Base-by-base conservation (phyloP, 2,113 vertebrate species). In the Protomyctophum bolini region DNA sequence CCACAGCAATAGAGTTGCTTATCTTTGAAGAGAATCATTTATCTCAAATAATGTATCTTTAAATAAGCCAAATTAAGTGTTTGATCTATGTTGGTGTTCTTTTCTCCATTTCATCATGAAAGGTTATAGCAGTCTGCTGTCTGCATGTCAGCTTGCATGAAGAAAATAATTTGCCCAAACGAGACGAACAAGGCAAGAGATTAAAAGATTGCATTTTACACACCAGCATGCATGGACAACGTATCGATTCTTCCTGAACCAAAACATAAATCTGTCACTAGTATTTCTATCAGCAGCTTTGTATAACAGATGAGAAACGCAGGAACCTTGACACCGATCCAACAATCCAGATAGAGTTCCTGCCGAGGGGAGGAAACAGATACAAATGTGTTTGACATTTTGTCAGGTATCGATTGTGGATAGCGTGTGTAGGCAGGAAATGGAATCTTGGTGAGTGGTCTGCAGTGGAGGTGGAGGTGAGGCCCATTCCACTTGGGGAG, bases 301-400 rank as follows among this genome's bases (percentile, higher is more conserved):
- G 29, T 71, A 21, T 33, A 66, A 63, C 71, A 77, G 61, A 80
- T 71, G 78, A 65, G 10, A 59, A 41, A 65, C 60, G 58, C 63
- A 49, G 56, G 67, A 66, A 67, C 73, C 58, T 66, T 74, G 71
- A 88, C 77, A 72, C 69, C 29, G 29, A 50, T 61, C 69, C 62
- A 62, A 63, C 57, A 48, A n/a, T 10, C 33, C 73, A 56, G 72
- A 76, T 59, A 33, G 58, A 68, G 69, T 72, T 81, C 70, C 65
- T 55, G 62, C 56, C 10, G 41, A 72, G 46, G 47, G 41, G n/a
- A 59, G 58, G 69, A 78, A 73, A 74, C 33, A 78, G 69, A 83
- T 70, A 81, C 73, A 76, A 81, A 77, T 76, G 66, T 73, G 68
- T 84, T 76, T 82, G 87, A 84, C 85, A 82, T 85, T 84, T 86